These are phyloP conservation scores for Megalurothrips usitatus DNA, from an alignment of 2,888 invertebrate species.

Conservation along the genomic window DNA sequence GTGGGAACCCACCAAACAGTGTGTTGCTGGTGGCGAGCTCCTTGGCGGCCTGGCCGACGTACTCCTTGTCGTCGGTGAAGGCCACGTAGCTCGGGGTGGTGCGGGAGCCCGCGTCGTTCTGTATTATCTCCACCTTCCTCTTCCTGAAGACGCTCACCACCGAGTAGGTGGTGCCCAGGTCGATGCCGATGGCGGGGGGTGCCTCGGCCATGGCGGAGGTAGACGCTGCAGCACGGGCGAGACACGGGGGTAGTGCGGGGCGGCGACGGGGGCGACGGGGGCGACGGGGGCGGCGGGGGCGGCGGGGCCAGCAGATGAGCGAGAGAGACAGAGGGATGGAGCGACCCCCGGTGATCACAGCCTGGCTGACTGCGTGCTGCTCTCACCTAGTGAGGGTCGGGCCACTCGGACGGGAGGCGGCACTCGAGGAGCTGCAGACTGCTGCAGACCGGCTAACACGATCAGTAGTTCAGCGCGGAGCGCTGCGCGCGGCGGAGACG, in stretches of 20 bases:
- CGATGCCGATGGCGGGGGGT: conserved; percentile 90
- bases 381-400: too few species aligned
- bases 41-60: conserved; percentile 57
- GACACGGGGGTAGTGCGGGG: not conserved
- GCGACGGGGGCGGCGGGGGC: not conserved
- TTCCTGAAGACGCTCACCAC: conserved; percentile 91
- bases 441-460: too few species aligned
- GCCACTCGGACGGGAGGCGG: too few species aligned
- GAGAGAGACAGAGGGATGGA: too few species aligned
- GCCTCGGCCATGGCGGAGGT: conserved; percentile 42
- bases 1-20: conserved; percentile 63
- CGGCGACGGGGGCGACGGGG: not conserved
- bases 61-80: conserved; percentile 69
- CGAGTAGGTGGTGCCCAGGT: conserved; percentile 93
- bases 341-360: too few species aligned
- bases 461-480: too few species aligned
- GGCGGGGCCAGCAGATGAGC: too few species aligned
- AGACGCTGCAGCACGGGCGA: not conserved
- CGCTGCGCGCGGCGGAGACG: too few species aligned
- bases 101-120: conserved; percentile 86
- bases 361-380: too few species aligned
- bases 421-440: too few species aligned
- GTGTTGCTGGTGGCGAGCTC: conserved; percentile 74
- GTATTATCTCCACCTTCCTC: conserved; percentile 85
- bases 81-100: conserved; percentile 82